Percentiles rank a stretch among this genome's conserved stretches.
Evolutionary conservation across 2,888 invertebrate genomes (phyloP).

Genomic region (Acheta domesticus): DNA sequence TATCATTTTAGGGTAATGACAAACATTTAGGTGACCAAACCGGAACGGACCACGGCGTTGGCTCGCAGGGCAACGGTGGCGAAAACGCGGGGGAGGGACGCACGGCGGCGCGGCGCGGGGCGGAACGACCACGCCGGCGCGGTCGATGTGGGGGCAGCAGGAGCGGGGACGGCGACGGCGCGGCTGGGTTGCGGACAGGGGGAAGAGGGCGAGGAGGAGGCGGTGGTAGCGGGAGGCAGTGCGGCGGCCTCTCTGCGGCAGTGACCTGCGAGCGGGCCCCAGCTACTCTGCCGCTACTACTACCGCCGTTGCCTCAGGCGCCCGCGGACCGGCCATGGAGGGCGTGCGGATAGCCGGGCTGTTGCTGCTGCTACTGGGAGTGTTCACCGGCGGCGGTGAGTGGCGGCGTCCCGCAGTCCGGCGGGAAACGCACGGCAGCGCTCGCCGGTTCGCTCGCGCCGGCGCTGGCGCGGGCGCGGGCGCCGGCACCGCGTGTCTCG

Average conservation of each 20-base stretch:
- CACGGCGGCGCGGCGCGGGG: too few species aligned
- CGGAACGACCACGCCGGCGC: not conserved
- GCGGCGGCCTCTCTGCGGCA: not conserved
- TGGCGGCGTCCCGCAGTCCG: not conserved
- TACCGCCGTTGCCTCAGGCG: not conserved
- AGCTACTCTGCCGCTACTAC: not conserved
- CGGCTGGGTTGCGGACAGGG: not conserved
- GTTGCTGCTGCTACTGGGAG: not conserved
- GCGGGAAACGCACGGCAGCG: not conserved
- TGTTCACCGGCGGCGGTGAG: slow-evolving; percentile 6
- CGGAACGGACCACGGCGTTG: too few species aligned
- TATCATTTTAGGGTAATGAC: too few species aligned
- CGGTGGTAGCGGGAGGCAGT: not conserved
- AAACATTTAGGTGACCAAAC: too few species aligned
- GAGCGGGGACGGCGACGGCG: not conserved
- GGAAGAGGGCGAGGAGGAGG: not conserved
- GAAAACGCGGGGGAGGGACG: too few species aligned
- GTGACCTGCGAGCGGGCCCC: not conserved
- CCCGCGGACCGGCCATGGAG: slow-evolving; percentile 5
- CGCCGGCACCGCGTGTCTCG: not conserved
- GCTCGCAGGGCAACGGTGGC: too few species aligned
- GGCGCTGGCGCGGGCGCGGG: not conserved
- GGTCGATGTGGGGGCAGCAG: not conserved
- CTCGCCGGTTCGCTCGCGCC: not conserved
- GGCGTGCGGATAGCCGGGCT: not conserved